These are phyloP conservation scores for Parnassius glacialis DNA, from an alignment of 2,888 invertebrate species.

Conservation along the genomic window DNA sequence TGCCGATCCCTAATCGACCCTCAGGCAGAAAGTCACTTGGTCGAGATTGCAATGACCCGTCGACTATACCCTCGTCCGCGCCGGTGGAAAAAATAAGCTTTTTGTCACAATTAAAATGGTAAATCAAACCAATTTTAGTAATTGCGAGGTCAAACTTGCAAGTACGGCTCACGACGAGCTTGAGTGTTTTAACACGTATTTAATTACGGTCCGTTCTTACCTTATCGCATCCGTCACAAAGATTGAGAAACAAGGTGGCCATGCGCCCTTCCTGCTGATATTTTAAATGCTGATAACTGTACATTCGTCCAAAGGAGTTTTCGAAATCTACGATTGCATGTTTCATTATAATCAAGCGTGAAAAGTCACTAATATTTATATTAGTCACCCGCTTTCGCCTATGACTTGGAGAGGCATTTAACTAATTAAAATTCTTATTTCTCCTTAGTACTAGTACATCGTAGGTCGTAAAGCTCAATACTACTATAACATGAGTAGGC, in stretches of 20 bases:
- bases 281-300: constrained; percentile 29
- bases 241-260: constrained; percentile 31
- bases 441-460: constrained; percentile 35
- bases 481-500: constrained; percentile 17
- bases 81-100: constrained; percentile 76
- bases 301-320: constrained; percentile 5
- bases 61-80: constrained; percentile 52
- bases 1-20: constrained; percentile 71
- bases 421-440: constrained; percentile 39
- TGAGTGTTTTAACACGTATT: constrained; percentile 64
- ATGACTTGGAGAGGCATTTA: constrained; percentile 32
- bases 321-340: constrained; percentile 11
- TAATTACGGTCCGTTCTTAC: constrained; percentile 49
- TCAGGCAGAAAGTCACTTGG: constrained; percentile 76
- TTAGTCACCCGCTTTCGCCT: constrained; percentile 29
- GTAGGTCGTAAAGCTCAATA: constrained; percentile 27
- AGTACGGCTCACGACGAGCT: constrained; percentile 57
- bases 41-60: constrained; percentile 70
- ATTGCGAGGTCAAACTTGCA: constrained; percentile 78
- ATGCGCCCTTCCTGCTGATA: constrained; percentile 36
- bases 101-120: constrained; percentile 81
- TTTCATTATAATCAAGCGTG: constrained; percentile 9
- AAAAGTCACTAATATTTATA: constrained; percentile 17
- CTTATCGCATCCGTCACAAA: constrained; percentile 40
- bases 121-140: constrained; percentile 81